Base-by-base conservation (phyloP, 2,888 invertebrate species). In the Ormyrus thymus region DNA sequence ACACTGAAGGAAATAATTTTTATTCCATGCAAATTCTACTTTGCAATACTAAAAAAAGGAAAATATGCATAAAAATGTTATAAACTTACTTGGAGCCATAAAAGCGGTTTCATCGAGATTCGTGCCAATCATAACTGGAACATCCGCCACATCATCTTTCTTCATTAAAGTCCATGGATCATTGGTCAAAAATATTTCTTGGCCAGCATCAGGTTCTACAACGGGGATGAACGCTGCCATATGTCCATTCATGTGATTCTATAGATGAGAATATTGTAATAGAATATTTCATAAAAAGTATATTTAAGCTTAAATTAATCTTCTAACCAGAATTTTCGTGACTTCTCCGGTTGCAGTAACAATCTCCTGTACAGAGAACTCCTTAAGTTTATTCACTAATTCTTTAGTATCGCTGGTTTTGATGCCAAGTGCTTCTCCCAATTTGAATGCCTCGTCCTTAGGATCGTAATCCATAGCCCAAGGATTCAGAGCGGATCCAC, bases 141-240 rank as follows among this genome's bases (percentile, higher is more conserved):
- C 84, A 68, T 89, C 86, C 11, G 85, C 82, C 13, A 89, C 81
- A 82, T 85, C 84, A 69, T 87, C 87, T 2, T 83, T 76, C 79
- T 86, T 86, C 4, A 89, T 11, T 10, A 88, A 75, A 5, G 86
- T 85, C 87, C 88, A 88, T 15, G 89, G 89, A 83, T 87, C 85
- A 5, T 83, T 84, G 7, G 86, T 81, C 55, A 89, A 81, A 78
- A 89, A 89, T 55, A 85, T 75, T 58, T 88, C 87, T 70, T 89
- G 86, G 7, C 89, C 89, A 10, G 85, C 76, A 15, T 87, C 84
- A 8, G 83, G 81, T 62, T 89, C 89, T 0, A 88, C 81, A 13
- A 86, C 84, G 43, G 89, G 89, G 7, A 84, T 56, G 64, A 89
- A 89, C 4, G 83, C 75, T 7, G 72, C 6, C 70, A 81, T 56